A percentile compares a stretch with the other conserved stretches of the same genome.
Evolutionary conservation across 2,888 invertebrate species (phyloP).

Genomic region (Enchytraeus crypticus): DNA sequence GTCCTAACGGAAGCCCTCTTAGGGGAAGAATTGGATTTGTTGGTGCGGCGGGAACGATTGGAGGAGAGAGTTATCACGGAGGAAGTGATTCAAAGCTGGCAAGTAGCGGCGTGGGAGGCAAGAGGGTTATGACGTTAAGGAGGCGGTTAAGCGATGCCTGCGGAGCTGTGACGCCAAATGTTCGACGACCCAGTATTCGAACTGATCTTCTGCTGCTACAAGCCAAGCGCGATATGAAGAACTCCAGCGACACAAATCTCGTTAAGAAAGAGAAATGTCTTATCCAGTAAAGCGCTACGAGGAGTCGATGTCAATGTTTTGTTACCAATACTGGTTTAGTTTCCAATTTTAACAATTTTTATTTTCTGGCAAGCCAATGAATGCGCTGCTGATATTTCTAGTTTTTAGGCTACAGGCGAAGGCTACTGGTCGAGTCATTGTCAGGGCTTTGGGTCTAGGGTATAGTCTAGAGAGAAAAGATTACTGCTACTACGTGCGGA

Average conservation of each 20-base stretch:
- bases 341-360: no score
- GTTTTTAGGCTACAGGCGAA: no score
- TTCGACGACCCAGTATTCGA: slow-evolving; percentile 73
- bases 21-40: slow-evolving; percentile 1
- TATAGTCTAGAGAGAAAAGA: no score
- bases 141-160: slow-evolving; percentile 75
- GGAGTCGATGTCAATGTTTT: no score
- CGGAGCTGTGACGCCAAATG: slow-evolving; percentile 77
- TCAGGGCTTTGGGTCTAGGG: no score
- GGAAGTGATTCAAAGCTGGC: background rate
- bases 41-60: background rate
- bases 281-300: no score
- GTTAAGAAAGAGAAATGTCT: no score
- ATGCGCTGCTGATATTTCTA: no score
- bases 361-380: no score
- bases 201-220: slow-evolving; percentile 81
- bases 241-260: background rate
- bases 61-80: slow-evolving; percentile 7
- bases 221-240: slow-evolving; percentile 52
- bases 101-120: background rate
- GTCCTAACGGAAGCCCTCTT: slow-evolving; percentile 17
- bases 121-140: slow-evolving; percentile 62
- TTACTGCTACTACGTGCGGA: no score
- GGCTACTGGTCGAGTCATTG: no score
- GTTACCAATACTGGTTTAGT: no score